phyloP scores from a whole-genome alignment of 2,113 vertebrate species.

The Leucoraja erinaceus region DNA sequence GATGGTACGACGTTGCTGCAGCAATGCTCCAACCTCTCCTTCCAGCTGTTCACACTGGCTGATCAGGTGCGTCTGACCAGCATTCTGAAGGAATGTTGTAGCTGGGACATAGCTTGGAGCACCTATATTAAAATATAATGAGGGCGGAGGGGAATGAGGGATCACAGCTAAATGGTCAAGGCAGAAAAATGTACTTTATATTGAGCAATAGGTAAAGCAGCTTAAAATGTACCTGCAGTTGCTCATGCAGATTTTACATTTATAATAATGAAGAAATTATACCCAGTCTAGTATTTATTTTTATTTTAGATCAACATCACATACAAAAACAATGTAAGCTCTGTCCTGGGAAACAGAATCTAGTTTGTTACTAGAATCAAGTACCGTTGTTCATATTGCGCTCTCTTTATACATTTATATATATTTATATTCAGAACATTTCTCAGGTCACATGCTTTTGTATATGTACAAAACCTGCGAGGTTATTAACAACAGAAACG shows the following conservation, averaged over 20 bases:
- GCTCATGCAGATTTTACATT: background rate
- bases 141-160: background rate
- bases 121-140: slow-evolving; percentile 53
- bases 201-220: background rate
- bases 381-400: background rate
- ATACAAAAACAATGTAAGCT: no score
- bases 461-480: background rate
- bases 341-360: background rate
- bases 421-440: no score
- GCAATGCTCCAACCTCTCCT: slow-evolving; percentile 74
- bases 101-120: slow-evolving; percentile 97
- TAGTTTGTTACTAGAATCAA: background rate
- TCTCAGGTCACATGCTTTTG: no score
- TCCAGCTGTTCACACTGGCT: slow-evolving; percentile 91
- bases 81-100: slow-evolving; percentile 90
- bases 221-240: background rate
- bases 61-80: slow-evolving; percentile 90
- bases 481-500: background rate
- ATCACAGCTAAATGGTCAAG: background rate
- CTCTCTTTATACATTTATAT: background rate
- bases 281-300: background rate
- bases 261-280: background rate
- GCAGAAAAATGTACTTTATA: background rate
- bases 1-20: slow-evolving; percentile 84
- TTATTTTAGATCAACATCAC: background rate